phyloP scores from a whole-genome alignment of 2,797 vertebrate genomes.

The Lutjanus campechanus region DNA sequence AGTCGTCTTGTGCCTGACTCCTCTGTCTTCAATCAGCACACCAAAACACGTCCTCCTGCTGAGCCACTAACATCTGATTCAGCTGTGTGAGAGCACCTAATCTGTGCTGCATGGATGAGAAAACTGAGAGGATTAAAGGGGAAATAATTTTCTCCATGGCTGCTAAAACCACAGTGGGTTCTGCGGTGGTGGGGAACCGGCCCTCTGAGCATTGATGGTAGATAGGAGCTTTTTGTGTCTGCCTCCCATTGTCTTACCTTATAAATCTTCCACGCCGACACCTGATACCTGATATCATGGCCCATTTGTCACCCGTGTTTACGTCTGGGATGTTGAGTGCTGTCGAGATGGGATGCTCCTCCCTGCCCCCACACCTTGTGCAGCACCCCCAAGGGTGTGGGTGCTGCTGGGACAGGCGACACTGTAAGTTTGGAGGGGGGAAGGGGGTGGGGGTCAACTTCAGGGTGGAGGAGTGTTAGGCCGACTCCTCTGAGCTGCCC shows the following conservation, averaged over 20 bases:
- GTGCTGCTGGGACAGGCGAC: slow-evolving; percentile 61
- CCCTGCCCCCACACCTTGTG: slow-evolving; percentile 1
- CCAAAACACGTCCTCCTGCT: slow-evolving; percentile 46
- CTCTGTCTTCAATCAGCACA: slow-evolving; percentile 63
- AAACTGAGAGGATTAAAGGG: slow-evolving; percentile 55
- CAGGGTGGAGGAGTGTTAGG: slow-evolving; percentile 65
- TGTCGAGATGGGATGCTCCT: slow-evolving; percentile 51
- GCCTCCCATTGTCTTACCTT: slow-evolving; percentile 79
- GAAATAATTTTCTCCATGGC: slow-evolving; percentile 58
- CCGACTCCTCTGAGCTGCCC: slow-evolving; percentile 54
- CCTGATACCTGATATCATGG: slow-evolving; percentile 73
- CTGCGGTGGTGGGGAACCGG: slow-evolving; percentile 21
- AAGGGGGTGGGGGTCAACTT: slow-evolving; percentile 44
- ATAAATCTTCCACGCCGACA: slow-evolving; percentile 79
- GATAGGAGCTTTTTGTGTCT: slow-evolving; percentile 69
- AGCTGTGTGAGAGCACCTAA: slow-evolving; percentile 53
- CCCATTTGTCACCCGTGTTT: slow-evolving; percentile 84
- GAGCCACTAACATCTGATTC: slow-evolving; percentile 54
- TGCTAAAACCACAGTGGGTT: slow-evolving; percentile 49
- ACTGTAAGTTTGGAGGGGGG: slow-evolving; percentile 36
- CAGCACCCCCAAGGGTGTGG: slow-evolving; percentile 39
- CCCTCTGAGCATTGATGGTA: slow-evolving; percentile 47
- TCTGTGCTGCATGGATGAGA: slow-evolving; percentile 66
- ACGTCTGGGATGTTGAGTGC: slow-evolving; percentile 75
- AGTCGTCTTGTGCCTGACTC: slow-evolving; percentile 55